phyloP scores from a whole-genome alignment of 2,888 invertebrate genomes.

The Clusia tigrina region DNA sequence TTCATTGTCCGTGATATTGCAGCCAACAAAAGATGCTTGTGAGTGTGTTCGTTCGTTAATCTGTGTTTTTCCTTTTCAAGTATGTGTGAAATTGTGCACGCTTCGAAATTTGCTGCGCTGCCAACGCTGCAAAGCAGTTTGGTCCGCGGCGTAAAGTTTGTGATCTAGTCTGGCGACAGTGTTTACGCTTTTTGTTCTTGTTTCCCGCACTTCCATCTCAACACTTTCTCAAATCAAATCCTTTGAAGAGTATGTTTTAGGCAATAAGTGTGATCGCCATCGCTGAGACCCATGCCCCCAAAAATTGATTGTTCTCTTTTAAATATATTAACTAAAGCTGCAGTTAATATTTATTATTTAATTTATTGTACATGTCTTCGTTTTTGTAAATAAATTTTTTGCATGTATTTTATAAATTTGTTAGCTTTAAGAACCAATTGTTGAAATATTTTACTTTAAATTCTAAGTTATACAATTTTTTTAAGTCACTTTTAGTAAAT shows the following conservation, averaged over 20 bases:
- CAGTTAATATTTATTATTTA: slow-evolving; percentile 10
- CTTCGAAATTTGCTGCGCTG: background rate
- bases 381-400: slow-evolving; percentile 1
- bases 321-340: background rate
- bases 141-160: background rate
- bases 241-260: too few species aligned
- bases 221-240: too few species aligned
- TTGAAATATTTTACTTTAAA: background rate
- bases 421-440: background rate
- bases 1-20: background rate
- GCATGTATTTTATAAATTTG: background rate
- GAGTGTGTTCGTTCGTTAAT: background rate
- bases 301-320: background rate
- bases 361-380: background rate
- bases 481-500: too few species aligned
- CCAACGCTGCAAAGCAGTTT: background rate
- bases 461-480: too few species aligned
- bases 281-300: background rate
- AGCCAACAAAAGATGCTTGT: slow-evolving; percentile 4
- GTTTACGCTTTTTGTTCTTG: background rate
- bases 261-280: background rate
- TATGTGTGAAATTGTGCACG: background rate
- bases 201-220: background rate
- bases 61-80: background rate
- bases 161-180: slow-evolving; percentile 18